phyloP scores from a whole-genome alignment of 2,888 invertebrate species.

The Temnothorax ravouxi region DNA sequence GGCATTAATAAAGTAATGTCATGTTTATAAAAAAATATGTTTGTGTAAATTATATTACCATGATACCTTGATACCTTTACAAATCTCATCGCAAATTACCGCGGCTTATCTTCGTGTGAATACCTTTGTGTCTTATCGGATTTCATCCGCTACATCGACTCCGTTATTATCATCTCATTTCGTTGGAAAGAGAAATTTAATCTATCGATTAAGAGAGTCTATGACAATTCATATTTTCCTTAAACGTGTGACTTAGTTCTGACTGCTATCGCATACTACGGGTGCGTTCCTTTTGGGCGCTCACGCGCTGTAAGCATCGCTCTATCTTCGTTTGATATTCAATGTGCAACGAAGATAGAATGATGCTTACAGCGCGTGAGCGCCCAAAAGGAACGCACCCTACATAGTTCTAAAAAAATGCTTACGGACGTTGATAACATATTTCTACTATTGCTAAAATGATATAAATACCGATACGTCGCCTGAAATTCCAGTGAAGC shows the following conservation, averaged over 20 bases:
- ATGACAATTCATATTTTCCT: neutral
- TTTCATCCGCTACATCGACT: neutral
- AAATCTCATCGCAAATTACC: neutral
- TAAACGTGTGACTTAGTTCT: neutral
- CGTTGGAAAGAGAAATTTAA: neutral
- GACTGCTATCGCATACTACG: neutral
- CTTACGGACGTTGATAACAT: conserved; percentile 5
- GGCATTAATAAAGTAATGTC: neutral
- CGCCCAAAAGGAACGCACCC: too few species aligned
- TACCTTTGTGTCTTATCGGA: conserved; percentile 9
- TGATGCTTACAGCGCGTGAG: too few species aligned
- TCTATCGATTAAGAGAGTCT: neutral
- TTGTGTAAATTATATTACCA: neutral
- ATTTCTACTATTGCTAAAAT: neutral
- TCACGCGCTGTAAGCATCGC: too few species aligned
- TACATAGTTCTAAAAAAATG: neutral
- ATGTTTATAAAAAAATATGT: neutral
- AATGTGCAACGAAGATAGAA: too few species aligned
- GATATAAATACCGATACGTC: neutral
- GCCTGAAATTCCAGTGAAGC: neutral
- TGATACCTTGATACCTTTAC: neutral
- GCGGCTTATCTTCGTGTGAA: neutral
- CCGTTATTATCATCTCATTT: conserved; percentile 1
- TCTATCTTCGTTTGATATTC: too few species aligned
- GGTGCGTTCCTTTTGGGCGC: too few species aligned